Conservation (phyloP, 2,888 invertebrate genomes). For the Geotrupes spiniger region DNA sequence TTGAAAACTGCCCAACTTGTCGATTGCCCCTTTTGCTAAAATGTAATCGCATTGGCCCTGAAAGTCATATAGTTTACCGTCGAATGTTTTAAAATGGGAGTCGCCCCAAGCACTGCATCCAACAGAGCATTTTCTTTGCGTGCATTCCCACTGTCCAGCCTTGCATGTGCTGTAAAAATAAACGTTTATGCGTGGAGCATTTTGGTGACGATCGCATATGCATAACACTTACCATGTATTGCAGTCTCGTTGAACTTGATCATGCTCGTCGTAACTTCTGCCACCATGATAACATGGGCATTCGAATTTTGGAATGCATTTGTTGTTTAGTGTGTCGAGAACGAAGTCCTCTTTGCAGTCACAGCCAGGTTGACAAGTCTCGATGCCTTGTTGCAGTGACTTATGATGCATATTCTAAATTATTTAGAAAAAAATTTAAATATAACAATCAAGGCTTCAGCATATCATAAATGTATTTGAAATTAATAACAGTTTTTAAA, state of each 20-base stretch:
- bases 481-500: too few species aligned
- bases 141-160: constrained; percentile 78
- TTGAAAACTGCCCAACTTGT: constrained; percentile 64
- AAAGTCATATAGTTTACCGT: constrained; percentile 77
- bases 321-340: constrained; percentile 60
- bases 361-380: constrained; percentile 76
- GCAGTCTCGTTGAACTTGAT: constrained; percentile 76
- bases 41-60: constrained; percentile 88
- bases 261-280: constrained; percentile 73
- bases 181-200: too few species aligned
- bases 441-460: constrained; percentile 53
- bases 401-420: too few species aligned
- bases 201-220: too few species aligned
- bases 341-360: constrained; percentile 75
- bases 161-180: constrained; percentile 60
- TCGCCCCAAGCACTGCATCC: constrained; percentile 87
- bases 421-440: too few species aligned
- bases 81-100: constrained; percentile 85
- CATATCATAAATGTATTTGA: too few species aligned
- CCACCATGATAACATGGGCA: constrained; percentile 93
- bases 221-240: constrained; percentile 66
- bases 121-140: constrained; percentile 68
- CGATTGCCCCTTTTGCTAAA: constrained; percentile 68
- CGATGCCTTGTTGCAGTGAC: too few species aligned
- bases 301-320: constrained; percentile 65